Evolutionary conservation across 2,797 vertebrate genomes (phyloP).

Genomic region (Myripristis jacobus): DNA sequence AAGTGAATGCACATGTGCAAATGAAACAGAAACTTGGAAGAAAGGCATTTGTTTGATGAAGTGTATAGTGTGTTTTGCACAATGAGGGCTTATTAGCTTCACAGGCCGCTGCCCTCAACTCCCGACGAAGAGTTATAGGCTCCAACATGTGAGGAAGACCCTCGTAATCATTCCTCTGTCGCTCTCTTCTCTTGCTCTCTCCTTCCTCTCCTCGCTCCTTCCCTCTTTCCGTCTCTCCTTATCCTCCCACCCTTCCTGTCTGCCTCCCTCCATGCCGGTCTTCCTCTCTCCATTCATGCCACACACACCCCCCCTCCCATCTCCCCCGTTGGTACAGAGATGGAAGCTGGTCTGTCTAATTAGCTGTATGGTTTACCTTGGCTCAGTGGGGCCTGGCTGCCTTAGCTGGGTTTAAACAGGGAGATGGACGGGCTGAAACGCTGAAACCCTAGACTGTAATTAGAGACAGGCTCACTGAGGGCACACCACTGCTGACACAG

Average conservation of each 20-base stretch:
- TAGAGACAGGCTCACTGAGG: conserved; percentile 82
- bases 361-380: conserved; percentile 85
- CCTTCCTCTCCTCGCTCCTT: conserved; percentile 11
- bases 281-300: conserved; percentile 45
- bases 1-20: conserved; percentile 53
- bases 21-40: conserved; percentile 58
- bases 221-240: neutral
- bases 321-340: conserved; percentile 69
- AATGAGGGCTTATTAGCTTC: conserved; percentile 31
- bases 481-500: conserved; percentile 82
- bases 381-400: conserved; percentile 82
- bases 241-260: conserved; percentile 22
- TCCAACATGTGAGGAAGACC: neutral
- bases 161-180: conserved; percentile 6
- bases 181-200: neutral
- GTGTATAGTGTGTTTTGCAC: conserved; percentile 45
- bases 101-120: conserved; percentile 24
- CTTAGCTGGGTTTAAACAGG: conserved; percentile 81
- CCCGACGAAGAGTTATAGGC: conserved; percentile 29
- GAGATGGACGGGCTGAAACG: conserved; percentile 81
- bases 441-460: conserved; percentile 84
- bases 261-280: conserved; percentile 29
- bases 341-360: conserved; percentile 82
- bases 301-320: conserved; percentile 49
- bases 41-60: conserved; percentile 51